phyloP scores from a whole-genome alignment of 2,888 invertebrate genomes.

The Apotomis capreana region DNA sequence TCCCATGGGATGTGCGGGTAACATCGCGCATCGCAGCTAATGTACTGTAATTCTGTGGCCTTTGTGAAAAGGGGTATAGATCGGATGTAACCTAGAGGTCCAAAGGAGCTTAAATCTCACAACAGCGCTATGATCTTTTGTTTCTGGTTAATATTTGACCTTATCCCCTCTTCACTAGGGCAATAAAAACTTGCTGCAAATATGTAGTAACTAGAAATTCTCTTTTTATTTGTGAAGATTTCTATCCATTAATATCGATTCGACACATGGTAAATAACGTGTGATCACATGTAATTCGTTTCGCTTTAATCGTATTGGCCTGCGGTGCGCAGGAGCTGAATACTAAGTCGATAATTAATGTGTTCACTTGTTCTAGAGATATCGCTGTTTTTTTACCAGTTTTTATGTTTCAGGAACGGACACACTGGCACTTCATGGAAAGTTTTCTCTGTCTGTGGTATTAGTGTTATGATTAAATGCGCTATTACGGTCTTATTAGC shows the following conservation, averaged over 20 bases:
- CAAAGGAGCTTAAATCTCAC: too few species aligned
- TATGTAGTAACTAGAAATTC: too few species aligned
- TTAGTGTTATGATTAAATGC: background rate
- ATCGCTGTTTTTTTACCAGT: slow-evolving; percentile 11
- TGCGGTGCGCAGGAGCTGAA: slow-evolving; percentile 9
- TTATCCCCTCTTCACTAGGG: too few species aligned
- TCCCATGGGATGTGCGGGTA: too few species aligned
- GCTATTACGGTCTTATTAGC: too few species aligned
- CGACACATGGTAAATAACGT: slow-evolving; percentile 12
- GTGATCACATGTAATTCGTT: background rate
- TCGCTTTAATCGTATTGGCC: background rate
- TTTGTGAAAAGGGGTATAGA: too few species aligned
- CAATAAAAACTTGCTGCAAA: too few species aligned
- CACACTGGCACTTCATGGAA: background rate
- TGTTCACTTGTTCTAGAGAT: slow-evolving; percentile 9
- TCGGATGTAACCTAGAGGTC: too few species aligned
- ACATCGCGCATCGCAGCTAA: too few species aligned
- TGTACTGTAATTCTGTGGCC: too few species aligned
- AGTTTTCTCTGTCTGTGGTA: background rate
- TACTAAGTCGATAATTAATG: slow-evolving; percentile 19
- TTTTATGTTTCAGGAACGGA: background rate
- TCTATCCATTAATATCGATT: slow-evolving; percentile 18
- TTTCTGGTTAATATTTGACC: too few species aligned
- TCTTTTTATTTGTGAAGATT: background rate
- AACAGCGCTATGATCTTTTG: too few species aligned